Evolutionary conservation across 2,888 invertebrate genomes (phyloP).

Genomic region (Diplazon laetatorius): DNA sequence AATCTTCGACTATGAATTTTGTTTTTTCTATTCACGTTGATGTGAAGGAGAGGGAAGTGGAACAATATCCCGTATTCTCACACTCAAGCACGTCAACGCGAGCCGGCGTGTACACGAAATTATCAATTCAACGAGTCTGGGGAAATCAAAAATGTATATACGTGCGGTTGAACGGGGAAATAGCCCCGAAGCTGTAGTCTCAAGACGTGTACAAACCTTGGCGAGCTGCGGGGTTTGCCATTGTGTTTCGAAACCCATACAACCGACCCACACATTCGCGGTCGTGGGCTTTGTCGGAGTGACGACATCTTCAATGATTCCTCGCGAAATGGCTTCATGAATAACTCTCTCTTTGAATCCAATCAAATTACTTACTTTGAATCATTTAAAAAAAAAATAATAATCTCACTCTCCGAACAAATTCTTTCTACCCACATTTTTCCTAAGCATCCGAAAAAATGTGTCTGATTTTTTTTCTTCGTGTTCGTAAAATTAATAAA

Average conservation of each 20-base stretch:
- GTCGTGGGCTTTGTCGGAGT: not conserved
- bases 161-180: constrained; percentile 32
- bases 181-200: constrained; percentile 35
- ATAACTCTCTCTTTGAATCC: not conserved
- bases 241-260: not conserved
- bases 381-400: too few species aligned
- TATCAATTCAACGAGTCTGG: constrained; percentile 63
- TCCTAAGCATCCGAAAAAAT: too few species aligned
- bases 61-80: too few species aligned
- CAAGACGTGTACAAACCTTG: constrained; percentile 30
- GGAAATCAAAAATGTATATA: constrained; percentile 61
- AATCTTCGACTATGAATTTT: too few species aligned
- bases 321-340: not conserved
- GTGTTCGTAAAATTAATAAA: too few species aligned
- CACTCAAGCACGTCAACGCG: not conserved
- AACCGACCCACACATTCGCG: not conserved
- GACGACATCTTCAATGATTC: constrained; percentile 27
- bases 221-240: not conserved
- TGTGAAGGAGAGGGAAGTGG: too few species aligned
- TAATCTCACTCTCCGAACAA: too few species aligned
- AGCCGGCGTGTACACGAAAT: constrained; percentile 37
- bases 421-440: too few species aligned
- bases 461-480: too few species aligned
- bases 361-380: too few species aligned
- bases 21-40: too few species aligned